Conservation (phyloP, 2,113 vertebrate genomes). For the Gymnogyps californianus region DNA sequence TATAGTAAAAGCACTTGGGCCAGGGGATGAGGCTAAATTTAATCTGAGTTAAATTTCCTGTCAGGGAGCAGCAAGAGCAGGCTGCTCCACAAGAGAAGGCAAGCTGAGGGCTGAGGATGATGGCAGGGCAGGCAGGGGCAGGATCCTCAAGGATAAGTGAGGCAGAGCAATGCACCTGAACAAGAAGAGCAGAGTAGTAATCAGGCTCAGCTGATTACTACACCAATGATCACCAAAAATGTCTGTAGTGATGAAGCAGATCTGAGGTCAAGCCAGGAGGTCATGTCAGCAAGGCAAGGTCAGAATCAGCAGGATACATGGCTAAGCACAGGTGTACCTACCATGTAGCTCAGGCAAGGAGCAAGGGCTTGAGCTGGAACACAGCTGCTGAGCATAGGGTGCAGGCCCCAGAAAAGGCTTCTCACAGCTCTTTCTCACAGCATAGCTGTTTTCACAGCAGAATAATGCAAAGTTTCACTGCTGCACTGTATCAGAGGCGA, state of each 20-base stretch:
- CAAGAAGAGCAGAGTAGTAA: not conserved
- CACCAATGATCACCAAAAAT: not conserved
- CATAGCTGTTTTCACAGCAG: not conserved
- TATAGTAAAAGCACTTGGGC: not conserved
- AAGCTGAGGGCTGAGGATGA: not conserved
- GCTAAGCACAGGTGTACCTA: not conserved
- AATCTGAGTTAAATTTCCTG: not conserved
- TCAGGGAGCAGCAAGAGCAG: not conserved
- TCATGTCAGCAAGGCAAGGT: not conserved
- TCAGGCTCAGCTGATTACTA: not conserved
- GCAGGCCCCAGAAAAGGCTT: not conserved
- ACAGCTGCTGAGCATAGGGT: not conserved
- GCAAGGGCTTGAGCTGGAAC: not conserved
- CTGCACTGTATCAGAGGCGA: not conserved
- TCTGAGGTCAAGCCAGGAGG: not conserved
- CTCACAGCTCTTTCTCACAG: not conserved
- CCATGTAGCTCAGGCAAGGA: not conserved
- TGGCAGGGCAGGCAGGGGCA: not conserved
- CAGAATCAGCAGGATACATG: not conserved
- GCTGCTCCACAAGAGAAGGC: not conserved
- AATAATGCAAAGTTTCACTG: not conserved
- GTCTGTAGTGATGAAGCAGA: not conserved
- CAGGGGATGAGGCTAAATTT: not conserved
- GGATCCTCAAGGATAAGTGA: not conserved
- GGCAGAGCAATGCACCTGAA: not conserved